These are phyloP conservation scores for Chamaea fasciata DNA, from an alignment of 2,113 vertebrate species.

Conservation along the genomic window DNA sequence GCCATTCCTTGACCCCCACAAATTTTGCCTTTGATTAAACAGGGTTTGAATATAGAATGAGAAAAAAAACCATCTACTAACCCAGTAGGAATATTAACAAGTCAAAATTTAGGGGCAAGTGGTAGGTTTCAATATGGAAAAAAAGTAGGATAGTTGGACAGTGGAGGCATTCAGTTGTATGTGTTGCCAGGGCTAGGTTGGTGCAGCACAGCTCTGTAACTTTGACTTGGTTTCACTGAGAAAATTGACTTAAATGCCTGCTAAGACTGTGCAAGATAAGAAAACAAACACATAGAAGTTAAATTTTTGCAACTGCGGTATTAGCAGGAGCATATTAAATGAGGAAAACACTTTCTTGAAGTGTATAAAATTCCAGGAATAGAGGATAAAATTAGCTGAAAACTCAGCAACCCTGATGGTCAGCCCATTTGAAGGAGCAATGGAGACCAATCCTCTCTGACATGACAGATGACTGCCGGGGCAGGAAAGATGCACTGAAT, in stretches of 20 bases:
- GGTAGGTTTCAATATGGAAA: not conserved
- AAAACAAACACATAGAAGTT: not conserved
- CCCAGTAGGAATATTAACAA: not conserved
- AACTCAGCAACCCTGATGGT: not conserved
- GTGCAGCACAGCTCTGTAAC: not conserved
- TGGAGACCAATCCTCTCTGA: not conserved
- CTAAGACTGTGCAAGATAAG: not conserved
- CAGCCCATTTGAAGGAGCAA: not conserved
- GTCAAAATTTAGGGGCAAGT: not conserved
- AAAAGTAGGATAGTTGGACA: not conserved
- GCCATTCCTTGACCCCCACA: fast-evolving
- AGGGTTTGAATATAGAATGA: not conserved
- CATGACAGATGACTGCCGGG: not conserved
- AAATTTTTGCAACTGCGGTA: not conserved
- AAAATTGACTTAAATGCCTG: not conserved
- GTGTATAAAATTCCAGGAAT: not conserved
- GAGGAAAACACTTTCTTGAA: not conserved
- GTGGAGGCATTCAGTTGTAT: not conserved
- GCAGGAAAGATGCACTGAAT: not conserved
- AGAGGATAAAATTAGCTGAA: not conserved
- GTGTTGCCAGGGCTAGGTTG: not conserved
- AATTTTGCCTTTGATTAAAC: not conserved
- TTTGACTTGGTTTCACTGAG: not conserved
- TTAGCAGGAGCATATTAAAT: not conserved
- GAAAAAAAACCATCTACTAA: not conserved